These are phyloP conservation scores for Oreochromis aureus DNA, from an alignment of 2,113 vertebrate species.

Conservation along the genomic window DNA sequence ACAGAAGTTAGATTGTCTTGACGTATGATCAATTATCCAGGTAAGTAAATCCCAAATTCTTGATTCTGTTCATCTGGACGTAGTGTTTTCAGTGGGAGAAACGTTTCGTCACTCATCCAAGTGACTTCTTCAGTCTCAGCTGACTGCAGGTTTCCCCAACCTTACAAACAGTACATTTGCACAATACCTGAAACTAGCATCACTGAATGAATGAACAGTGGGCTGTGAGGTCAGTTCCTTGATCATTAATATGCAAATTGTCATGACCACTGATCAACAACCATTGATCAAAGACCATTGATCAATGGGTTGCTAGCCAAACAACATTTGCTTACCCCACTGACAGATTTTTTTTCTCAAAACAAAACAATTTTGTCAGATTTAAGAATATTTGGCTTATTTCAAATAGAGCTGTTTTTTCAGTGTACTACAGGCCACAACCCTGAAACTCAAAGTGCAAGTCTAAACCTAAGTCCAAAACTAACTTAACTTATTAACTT, in stretches of 20 bases:
- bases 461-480: neutral
- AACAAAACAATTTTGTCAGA: neutral
- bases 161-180: accelerated
- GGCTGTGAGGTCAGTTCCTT: neutral
- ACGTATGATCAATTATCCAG: accelerated
- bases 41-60: neutral
- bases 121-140: neutral
- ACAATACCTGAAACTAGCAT: neutral
- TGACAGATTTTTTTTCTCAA: neutral
- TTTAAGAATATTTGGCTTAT: neutral
- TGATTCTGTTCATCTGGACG: accelerated
- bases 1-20: neutral
- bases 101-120: accelerated
- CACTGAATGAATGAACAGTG: neutral
- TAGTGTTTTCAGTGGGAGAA: accelerated
- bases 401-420: neutral
- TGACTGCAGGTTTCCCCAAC: neutral
- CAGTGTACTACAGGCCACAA: neutral
- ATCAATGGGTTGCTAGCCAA: neutral
- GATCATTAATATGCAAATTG: neutral
- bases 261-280: no score
- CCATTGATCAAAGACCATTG: no score
- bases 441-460: neutral
- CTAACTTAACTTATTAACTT: no score
- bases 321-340: neutral